These are phyloP conservation scores for Diogma glabrata DNA, from an alignment of 2,888 invertebrate species.

Conservation along the genomic window DNA sequence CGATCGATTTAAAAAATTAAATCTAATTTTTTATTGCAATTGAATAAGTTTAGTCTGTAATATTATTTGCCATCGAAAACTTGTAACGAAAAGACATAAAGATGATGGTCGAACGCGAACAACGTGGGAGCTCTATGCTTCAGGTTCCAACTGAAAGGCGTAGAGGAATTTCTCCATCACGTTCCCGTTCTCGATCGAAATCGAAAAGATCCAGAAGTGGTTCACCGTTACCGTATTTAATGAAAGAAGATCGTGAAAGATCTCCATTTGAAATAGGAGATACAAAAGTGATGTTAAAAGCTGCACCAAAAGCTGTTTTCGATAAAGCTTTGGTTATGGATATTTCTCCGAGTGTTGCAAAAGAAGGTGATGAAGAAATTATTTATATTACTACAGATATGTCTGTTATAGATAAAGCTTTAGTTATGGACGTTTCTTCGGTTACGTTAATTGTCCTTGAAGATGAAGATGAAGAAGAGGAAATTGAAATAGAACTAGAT, in stretches of 20 bases:
- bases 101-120: conserved; percentile 8
- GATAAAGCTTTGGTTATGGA: conserved; percentile 36
- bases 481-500: conserved; percentile 20
- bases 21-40: neutral
- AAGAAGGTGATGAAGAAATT: conserved; percentile 26
- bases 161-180: conserved; percentile 4
- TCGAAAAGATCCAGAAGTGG: conserved; percentile 25
- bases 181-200: conserved; percentile 9
- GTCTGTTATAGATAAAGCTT: conserved; percentile 37
- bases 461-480: conserved; percentile 17
- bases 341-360: conserved; percentile 27
- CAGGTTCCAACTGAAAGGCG: conserved; percentile 5
- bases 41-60: neutral
- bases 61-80: conserved; percentile 2
- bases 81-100: neutral
- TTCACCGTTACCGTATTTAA: conserved; percentile 36
- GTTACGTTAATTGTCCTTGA: conserved; percentile 14
- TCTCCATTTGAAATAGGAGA: conserved; percentile 36
- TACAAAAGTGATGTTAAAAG: conserved; percentile 28
- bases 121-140: conserved; percentile 3
- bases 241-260: conserved; percentile 36
- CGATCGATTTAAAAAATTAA: neutral
- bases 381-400: conserved; percentile 37
- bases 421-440: conserved; percentile 36
- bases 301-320: conserved; percentile 35